These are phyloP conservation scores for Rhinolophus sinicus DNA, from an alignment of 2,113 vertebrate genomes.

Conservation along the genomic window DNA sequence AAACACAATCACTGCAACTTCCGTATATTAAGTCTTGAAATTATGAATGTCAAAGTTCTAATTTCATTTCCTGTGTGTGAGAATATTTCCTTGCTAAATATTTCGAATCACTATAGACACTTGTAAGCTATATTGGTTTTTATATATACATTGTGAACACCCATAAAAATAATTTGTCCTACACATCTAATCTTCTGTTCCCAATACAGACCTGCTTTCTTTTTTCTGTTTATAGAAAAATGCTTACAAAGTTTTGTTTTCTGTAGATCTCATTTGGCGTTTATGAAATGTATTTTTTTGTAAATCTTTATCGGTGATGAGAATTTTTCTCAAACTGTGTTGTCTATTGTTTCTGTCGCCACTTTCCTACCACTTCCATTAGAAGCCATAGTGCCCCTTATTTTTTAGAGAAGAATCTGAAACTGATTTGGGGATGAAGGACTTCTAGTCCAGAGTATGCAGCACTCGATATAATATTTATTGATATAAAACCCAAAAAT, in stretches of 20 bases:
- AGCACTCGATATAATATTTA: conserved; percentile 82
- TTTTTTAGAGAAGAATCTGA: conserved; percentile 67
- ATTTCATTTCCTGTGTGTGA: conserved; percentile 48
- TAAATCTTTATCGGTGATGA: background rate
- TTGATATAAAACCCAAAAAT: conserved; percentile 80
- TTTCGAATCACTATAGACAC: background rate
- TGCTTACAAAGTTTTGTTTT: background rate
- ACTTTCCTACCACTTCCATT: background rate
- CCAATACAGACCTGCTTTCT: background rate
- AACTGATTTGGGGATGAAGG: conserved; percentile 75
- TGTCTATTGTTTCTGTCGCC: background rate
- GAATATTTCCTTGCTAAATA: background rate
- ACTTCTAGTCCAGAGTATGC: conserved; percentile 66
- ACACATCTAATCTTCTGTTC: conserved; percentile 51
- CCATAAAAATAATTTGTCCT: conserved; percentile 70
- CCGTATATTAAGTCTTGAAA: conserved; percentile 49
- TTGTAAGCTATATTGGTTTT: conserved; percentile 70
- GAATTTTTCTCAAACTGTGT: background rate
- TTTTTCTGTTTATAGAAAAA: background rate
- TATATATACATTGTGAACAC: conserved; percentile 52
- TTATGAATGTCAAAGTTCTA: background rate
- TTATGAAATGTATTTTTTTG: background rate
- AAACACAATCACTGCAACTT: background rate
- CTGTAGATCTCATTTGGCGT: background rate
- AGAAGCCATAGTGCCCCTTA: background rate